Conservation (phyloP, 2,113 vertebrate species). For the Burhinus oedicnemus region DNA sequence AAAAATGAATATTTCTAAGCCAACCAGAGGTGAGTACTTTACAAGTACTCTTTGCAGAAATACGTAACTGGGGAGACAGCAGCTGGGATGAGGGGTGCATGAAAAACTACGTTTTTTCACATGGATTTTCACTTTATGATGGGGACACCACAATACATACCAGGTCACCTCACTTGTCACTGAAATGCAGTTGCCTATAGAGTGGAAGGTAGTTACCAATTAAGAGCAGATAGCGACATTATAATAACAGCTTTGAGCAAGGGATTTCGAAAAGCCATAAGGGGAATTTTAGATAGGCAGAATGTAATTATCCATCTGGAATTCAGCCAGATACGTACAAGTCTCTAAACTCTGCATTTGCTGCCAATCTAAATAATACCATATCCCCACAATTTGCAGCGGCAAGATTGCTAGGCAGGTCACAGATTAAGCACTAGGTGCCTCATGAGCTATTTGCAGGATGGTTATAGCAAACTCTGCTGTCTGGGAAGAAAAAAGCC, state of each 20-base stretch:
- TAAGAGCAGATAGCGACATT: background rate
- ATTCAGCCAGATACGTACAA: background rate
- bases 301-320: conserved; percentile 39
- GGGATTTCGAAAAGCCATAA: background rate
- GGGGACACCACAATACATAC: background rate
- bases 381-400: background rate
- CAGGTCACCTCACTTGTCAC: background rate
- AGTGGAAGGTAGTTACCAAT: background rate
- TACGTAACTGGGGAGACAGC: background rate
- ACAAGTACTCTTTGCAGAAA: background rate
- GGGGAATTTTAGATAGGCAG: conserved; percentile 3
- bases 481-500: background rate
- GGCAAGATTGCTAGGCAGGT: background rate
- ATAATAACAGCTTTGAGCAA: background rate
- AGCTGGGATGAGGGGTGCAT: background rate
- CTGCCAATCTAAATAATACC: background rate
- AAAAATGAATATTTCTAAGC: background rate
- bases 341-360: background rate
- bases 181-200: background rate
- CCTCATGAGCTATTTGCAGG: background rate
- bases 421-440: background rate
- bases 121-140: background rate
- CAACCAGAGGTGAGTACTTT: background rate
- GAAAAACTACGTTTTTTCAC: background rate
- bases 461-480: background rate